Percentiles rank a stretch among this genome's conserved stretches.
Conservation (phyloP, 2,113 vertebrate species). For the Hyaena hyaena region DNA sequence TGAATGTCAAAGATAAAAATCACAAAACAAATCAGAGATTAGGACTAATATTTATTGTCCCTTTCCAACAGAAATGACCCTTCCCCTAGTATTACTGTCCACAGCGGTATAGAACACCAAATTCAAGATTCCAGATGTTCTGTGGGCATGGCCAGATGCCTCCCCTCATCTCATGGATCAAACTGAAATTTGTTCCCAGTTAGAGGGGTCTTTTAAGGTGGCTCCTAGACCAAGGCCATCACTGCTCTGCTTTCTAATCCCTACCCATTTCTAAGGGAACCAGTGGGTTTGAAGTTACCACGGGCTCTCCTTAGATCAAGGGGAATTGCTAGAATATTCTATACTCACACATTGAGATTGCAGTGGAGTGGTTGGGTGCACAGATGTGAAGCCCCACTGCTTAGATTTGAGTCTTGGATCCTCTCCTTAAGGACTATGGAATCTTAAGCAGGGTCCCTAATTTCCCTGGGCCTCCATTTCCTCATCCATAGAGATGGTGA, state of each 20-base stretch:
- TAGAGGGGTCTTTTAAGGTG: background rate
- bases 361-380: too few species aligned
- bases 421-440: background rate
- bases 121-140: background rate
- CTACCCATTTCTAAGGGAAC: background rate
- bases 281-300: background rate
- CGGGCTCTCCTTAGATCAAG: background rate
- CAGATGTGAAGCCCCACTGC: background rate
- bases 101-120: background rate
- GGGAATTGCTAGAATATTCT: background rate
- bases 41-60: background rate
- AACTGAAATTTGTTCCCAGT: background rate
- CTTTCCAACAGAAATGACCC: background rate
- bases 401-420: background rate
- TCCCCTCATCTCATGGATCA: background rate
- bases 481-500: background rate
- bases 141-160: too few species aligned
- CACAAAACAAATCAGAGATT: background rate
- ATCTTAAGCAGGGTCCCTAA: background rate
- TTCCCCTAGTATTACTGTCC: background rate
- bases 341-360: background rate
- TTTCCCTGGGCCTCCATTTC: background rate
- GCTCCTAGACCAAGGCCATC: background rate
- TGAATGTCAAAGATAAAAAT: background rate
- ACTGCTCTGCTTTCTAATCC: background rate